Base-by-base conservation (phyloP, 2,888 invertebrate species). In the Mesochorus sp. region DNA sequence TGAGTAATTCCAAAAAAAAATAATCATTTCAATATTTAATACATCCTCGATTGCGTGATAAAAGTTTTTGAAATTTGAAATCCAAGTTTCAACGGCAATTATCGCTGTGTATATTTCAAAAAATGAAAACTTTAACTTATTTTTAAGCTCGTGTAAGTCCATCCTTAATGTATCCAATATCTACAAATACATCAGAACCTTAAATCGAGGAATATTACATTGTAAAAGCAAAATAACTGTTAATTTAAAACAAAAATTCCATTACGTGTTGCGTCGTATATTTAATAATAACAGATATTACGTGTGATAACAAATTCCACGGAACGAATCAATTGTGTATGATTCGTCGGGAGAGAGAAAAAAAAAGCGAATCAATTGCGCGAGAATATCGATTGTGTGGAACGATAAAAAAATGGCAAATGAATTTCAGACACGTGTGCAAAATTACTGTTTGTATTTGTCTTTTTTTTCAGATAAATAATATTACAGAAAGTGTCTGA, bases 161-260 rank as follows among this genome's bases (percentile, higher is more conserved):
- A n/a, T n/a, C n/a, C n/a, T n/a, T n/a, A n/a, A n/a, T n/a, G n/a
- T n/a, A n/a, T n/a, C n/a, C n/a, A n/a, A n/a, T n/a, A n/a, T n/a
- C n/a, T n/a, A n/a, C n/a, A n/a, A n/a, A n/a, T n/a, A n/a, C n/a
- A n/a, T n/a, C n/a, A n/a, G n/a, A n/a, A n/a, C n/a, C n/a, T n/a
- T n/a, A n/a, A n/a, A n/a, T n/a, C n/a, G n/a, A n/a, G n/a, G n/a
- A n/a, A n/a, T n/a, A n/a, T 49, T 26, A 28, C 28, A 28, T 5
- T 28, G 5, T 53, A n/a, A 28, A 57, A 19, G n/a, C 19, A 39
- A 34, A n/a, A 31, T 28, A 19, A n/a, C 49, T 47, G 10, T 31
- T 70, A 49, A 5, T 49, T 70, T 26, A 37, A 34, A 37, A 42
- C 10, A 37, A 51, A 37, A 59, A 26, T n/a, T 12, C 39, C 39